Percentiles rank a stretch among this genome's conserved stretches.
These are phyloP conservation scores for Coilia nasus DNA, from an alignment of 2,797 vertebrate species.

Conservation along the genomic window DNA sequence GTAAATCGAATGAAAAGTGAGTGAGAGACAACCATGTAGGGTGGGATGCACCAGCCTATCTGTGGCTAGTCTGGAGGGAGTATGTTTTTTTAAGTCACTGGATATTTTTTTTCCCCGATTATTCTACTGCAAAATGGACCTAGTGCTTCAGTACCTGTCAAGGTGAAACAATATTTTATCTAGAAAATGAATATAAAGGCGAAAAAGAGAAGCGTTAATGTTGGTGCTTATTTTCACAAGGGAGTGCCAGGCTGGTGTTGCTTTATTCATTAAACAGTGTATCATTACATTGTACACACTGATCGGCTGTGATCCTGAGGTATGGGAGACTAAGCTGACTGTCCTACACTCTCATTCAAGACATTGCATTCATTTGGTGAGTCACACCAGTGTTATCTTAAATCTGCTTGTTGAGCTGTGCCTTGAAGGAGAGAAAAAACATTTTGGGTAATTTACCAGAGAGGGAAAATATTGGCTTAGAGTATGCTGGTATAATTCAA, in stretches of 20 bases:
- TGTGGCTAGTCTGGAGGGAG: not conserved
- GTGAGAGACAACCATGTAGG: not conserved
- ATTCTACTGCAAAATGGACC: not conserved
- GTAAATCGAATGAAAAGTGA: not conserved
- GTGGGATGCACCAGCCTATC: not conserved
- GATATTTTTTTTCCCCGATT: not conserved
- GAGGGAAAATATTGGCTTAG: slow-evolving; percentile 61
- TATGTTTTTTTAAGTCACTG: not conserved
- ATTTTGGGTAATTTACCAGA: slow-evolving; percentile 57
- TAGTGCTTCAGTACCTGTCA: not conserved
- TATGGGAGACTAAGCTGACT: slow-evolving; percentile 44
- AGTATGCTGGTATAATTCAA: slow-evolving; percentile 60
- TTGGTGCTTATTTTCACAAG: slow-evolving; percentile 29
- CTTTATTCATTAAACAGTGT: slow-evolving; percentile 55
- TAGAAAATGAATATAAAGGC: slow-evolving; percentile 25
- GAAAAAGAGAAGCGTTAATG: slow-evolving; percentile 17
- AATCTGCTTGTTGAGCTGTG: slow-evolving; percentile 58
- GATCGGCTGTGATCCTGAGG: slow-evolving; percentile 69
- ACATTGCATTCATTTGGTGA: slow-evolving; percentile 48
- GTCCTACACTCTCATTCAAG: slow-evolving; percentile 37
- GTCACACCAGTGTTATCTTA: slow-evolving; percentile 54
- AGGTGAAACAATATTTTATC: not conserved
- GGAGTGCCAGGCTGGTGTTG: slow-evolving; percentile 35
- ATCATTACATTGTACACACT: slow-evolving; percentile 62
- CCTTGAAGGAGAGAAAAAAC: slow-evolving; percentile 30